A percentile compares a stretch with the other conserved stretches of the same genome.
phyloP scores from a whole-genome alignment of 2,113 vertebrate species.

The Dermatemys mawii region DNA sequence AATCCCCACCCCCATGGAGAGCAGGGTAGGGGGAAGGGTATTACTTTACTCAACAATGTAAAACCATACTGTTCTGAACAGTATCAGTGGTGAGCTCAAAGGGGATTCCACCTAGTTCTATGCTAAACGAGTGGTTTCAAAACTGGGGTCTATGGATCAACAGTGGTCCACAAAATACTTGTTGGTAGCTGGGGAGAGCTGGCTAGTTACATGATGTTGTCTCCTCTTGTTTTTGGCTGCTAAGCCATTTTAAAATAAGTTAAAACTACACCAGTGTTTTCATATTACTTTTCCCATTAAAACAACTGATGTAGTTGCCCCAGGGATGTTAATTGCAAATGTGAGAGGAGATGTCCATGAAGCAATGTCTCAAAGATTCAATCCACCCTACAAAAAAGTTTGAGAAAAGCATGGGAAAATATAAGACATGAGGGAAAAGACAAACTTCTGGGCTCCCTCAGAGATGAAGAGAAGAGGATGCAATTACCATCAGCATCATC shows the following conservation, averaged over 20 bases:
- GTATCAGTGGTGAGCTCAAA: not conserved
- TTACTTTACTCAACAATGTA: rapidly evolving
- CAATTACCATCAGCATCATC: not conserved
- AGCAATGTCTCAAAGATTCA: not conserved
- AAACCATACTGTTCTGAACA: rapidly evolving
- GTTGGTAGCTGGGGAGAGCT: rapidly evolving
- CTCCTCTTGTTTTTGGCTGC: not conserved
- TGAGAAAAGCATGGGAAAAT: not conserved
- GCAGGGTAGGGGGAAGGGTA: not conserved
- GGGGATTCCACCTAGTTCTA: rapidly evolving
- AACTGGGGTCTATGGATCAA: rapidly evolving
- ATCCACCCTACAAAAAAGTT: not conserved
- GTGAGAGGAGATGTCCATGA: not conserved
- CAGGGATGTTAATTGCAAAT: not conserved
- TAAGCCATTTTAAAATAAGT: not conserved
- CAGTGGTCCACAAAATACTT: rapidly evolving
- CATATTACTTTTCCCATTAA: not conserved
- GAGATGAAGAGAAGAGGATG: not conserved
- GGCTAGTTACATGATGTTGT: too few species aligned
- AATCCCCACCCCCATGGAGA: too few species aligned
- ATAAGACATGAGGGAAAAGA: not conserved
- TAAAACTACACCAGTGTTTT: not conserved
- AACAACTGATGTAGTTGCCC: not conserved
- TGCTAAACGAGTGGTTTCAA: rapidly evolving
- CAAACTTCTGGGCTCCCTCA: not conserved